Conservation (phyloP, 2,888 invertebrate species). For the Taenaris catops region DNA sequence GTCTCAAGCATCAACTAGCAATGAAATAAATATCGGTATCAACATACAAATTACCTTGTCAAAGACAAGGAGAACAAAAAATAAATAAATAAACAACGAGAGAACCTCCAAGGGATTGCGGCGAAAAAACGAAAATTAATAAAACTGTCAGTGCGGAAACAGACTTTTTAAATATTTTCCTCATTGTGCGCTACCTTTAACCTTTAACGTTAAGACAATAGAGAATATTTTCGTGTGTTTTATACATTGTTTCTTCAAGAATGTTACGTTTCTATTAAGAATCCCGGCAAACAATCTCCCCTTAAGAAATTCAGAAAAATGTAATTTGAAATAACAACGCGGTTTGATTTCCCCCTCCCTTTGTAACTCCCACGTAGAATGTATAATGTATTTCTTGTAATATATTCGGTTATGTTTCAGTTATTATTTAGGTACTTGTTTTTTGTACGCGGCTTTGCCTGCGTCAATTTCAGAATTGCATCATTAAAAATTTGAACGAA, state of each 20-base stretch:
- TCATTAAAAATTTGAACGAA: no score
- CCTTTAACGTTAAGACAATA: constrained; percentile 14
- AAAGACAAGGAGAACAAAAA: no score
- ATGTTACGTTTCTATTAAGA: constrained; percentile 58
- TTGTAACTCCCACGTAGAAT: constrained; percentile 20
- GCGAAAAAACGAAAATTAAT: constrained; percentile 49
- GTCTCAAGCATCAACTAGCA: no score
- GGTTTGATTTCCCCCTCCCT: constrained; percentile 43
- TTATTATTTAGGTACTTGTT: no score
- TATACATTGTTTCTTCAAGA: constrained; percentile 28
- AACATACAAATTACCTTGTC: no score
- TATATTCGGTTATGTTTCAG: constrained; percentile 8
- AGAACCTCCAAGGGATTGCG: constrained; percentile 34
- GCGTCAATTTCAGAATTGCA: no score
- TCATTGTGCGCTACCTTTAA: constrained; percentile 7
- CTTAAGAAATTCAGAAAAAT: constrained; percentile 52
- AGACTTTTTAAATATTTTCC: constrained; percentile 24
- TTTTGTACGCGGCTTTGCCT: no score
- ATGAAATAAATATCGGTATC: no score
- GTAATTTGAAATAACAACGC: constrained; percentile 63
- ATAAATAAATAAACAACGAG: no score
- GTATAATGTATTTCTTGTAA: constrained; percentile 19
- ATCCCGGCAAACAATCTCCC: constrained; percentile 46
- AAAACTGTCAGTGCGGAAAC: constrained; percentile 47
- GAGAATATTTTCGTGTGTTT: constrained; percentile 17